Base-by-base conservation (phyloP, 2,797 vertebrate genomes). In the Meriones psammophilus region DNA sequence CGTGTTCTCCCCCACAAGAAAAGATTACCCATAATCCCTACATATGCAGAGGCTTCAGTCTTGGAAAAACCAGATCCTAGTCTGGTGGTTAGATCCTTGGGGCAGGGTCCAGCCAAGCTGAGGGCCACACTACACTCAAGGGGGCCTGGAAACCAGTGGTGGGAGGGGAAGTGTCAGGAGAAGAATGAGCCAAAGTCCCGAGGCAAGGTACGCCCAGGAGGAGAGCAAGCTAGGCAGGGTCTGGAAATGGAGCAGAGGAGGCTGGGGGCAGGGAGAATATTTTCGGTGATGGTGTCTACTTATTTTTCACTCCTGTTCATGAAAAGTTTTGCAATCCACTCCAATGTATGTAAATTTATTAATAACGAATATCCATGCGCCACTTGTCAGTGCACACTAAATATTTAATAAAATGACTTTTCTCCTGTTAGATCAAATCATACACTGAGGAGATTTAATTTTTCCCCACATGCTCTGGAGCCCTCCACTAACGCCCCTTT, bases 341-440 rank as follows among this genome's bases (percentile, higher is more conserved):
- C 77, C 39, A 89, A 68, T 73, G 30, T 81, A 42, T 60, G 14
- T 78, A 62, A 58, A 78, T 89, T 85, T 95, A 68, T 92, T 76
- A 93, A 89, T 92, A 71, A 89, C 62, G 24, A 81, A 58, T 80
- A 60, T 84, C 71, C 22, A 39, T 36, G 42, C 15, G 54, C 77
- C 92, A n/a, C 66, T 91, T 93, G 79, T 50, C 68, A 73, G 0
- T 78, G 62, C 3, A 33, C 30, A 36, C 9, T 83, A 71, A 91
- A 54, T 89, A 81, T 73, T 89, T 93, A 87, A 92, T 95, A 68
- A 93, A 81, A 89, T 68, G 54, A 24, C 50, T 91, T 92, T 94
- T 85, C 62, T 95, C 58, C 66, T 91, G 89, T 83, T 89, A 66
- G 69, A 68, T 79, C 64, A 95, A 77, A 64, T 89, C 68, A 79